Conservation (phyloP, 2,113 vertebrate species). For the Scomber japonicus region DNA sequence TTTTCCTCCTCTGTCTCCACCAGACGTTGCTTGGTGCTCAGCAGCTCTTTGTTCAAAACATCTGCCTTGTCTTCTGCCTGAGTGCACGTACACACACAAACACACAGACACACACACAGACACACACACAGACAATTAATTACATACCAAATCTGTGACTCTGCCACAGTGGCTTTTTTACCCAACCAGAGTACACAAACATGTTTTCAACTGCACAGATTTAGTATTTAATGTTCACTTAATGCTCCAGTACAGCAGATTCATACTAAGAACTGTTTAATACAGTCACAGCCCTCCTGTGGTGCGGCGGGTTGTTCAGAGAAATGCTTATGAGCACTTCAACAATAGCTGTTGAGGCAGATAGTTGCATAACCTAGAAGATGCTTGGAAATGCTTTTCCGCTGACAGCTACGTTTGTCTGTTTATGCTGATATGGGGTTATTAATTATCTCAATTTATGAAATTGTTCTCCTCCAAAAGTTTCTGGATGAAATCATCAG, state of each 20-base stretch:
- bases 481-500: background rate
- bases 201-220: background rate
- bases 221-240: no score
- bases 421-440: background rate
- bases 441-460: background rate
- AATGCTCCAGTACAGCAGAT: background rate
- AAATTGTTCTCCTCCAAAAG: background rate
- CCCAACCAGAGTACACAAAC: background rate
- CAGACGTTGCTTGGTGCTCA: constrained; percentile 94
- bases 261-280: background rate
- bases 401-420: background rate
- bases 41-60: constrained; percentile 96
- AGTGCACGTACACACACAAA: background rate
- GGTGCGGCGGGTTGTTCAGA: no score
- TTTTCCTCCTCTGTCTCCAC: constrained; percentile 98
- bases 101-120: background rate
- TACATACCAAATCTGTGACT: background rate
- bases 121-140: background rate
- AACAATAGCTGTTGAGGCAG: background rate
- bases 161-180: background rate
- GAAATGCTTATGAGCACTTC: background rate
- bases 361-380: background rate
- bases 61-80: constrained; percentile 98
- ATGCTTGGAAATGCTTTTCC: background rate
- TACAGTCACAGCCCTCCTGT: background rate